Evolutionary conservation across 2,797 vertebrate genomes (phyloP).

Genomic region (Arctocebus calabarensis): DNA sequence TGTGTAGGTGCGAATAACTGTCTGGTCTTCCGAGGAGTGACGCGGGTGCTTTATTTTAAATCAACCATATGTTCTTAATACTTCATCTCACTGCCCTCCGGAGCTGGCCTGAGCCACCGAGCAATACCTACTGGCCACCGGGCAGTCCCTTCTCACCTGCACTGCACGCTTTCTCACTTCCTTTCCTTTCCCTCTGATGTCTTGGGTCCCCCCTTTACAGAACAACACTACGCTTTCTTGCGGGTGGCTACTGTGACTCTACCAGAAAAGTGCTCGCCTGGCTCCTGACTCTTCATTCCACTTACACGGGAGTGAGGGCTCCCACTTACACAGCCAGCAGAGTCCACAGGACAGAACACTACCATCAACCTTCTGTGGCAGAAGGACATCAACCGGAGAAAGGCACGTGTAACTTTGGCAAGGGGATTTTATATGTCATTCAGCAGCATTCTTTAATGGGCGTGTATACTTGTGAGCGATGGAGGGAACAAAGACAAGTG

Average conservation of each 20-base stretch:
- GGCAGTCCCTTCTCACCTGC: neutral
- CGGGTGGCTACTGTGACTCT: neutral
- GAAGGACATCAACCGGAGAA: neutral
- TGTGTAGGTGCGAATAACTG: constrained; percentile 45
- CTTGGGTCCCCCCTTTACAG: neutral
- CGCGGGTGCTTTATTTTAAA: neutral
- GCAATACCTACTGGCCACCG: neutral
- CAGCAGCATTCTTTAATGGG: neutral
- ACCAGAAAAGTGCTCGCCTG: neutral
- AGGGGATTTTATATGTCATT: neutral
- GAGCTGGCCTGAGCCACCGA: neutral
- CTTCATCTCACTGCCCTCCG: neutral
- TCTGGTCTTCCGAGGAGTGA: neutral
- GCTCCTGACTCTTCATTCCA: neutral
- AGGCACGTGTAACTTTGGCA: neutral
- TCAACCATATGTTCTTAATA: neutral
- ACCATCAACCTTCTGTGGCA: neutral
- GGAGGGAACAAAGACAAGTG: neutral
- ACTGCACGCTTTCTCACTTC: fast-evolving
- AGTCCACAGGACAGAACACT: neutral
- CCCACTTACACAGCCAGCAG: neutral
- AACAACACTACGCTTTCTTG: neutral
- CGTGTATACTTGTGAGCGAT: fast-evolving
- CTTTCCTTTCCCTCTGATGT: neutral
- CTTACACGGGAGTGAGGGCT: neutral